phyloP scores from a whole-genome alignment of 2,888 invertebrate genomes.

The Pyrrhia umbra region DNA sequence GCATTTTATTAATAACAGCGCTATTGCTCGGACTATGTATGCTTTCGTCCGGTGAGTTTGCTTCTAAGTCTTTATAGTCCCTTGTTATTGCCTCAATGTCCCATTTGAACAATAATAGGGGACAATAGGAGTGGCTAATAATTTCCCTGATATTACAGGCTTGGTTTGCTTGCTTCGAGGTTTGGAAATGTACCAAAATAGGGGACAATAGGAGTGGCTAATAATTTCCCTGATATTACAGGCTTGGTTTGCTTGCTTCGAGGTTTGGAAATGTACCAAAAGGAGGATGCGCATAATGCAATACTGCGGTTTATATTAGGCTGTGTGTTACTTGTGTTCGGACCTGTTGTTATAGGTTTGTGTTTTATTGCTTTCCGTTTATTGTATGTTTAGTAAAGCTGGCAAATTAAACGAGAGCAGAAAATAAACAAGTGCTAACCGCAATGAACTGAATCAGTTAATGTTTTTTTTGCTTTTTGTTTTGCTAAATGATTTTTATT shows the following conservation, averaged over 20 bases:
- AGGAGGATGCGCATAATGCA: constrained; percentile 44
- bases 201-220: constrained; percentile 5
- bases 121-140: constrained; percentile 25
- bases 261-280: constrained; percentile 40
- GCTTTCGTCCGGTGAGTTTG: constrained; percentile 46
- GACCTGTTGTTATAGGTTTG: constrained; percentile 39
- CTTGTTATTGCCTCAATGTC: constrained; percentile 1
- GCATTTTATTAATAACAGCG: constrained; percentile 47
- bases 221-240: constrained; percentile 42
- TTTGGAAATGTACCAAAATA: constrained; percentile 23
- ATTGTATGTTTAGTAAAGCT: constrained; percentile 14
- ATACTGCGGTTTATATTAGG: constrained; percentile 42
- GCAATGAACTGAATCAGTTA: background rate
- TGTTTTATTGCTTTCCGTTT: constrained; percentile 9
- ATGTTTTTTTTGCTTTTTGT: constrained; percentile 2
- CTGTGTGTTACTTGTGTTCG: constrained; percentile 35
- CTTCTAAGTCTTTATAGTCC: background rate
- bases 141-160: constrained; percentile 43
- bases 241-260: constrained; percentile 27
- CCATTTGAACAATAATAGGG: constrained; percentile 10
- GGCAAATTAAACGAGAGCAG: background rate
- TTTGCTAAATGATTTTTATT: background rate
- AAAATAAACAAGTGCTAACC: constrained; percentile 4
- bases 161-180: constrained; percentile 30
- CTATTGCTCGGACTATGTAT: constrained; percentile 46